These are phyloP conservation scores for Paralichthys olivaceus DNA, from an alignment of 2,113 vertebrate genomes.

Conservation along the genomic window DNA sequence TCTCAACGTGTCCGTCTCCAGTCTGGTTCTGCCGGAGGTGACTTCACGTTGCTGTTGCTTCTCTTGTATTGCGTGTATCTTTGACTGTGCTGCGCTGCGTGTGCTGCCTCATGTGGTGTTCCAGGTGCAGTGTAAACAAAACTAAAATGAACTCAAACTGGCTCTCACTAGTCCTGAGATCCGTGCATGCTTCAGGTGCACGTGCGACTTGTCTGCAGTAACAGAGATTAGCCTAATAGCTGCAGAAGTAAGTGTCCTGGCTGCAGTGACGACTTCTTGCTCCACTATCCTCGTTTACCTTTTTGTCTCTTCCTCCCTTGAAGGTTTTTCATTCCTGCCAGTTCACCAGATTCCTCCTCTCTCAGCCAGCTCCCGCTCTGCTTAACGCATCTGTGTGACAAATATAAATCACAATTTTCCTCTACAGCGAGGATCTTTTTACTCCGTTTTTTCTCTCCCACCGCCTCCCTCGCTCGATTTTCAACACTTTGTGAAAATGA, in stretches of 20 bases:
- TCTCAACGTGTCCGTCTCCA: too few species aligned
- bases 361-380: constrained; percentile 51
- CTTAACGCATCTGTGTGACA: constrained; percentile 71
- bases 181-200: neutral
- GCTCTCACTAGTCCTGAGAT: too few species aligned
- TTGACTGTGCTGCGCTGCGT: too few species aligned
- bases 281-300: neutral
- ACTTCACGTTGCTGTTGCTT: neutral
- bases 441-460: neutral
- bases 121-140: too few species aligned
- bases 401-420: constrained; percentile 74
- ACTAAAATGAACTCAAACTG: too few species aligned
- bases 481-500: constrained; percentile 42
- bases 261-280: neutral
- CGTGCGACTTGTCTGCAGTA: neutral
- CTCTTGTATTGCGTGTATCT: neutral
- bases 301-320: constrained; percentile 12
- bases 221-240: constrained; percentile 21
- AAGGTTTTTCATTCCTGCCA: constrained; percentile 57
- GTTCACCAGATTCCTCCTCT: constrained; percentile 64
- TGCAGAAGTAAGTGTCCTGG: constrained; percentile 7
- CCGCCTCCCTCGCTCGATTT: constrained; percentile 4
- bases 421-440: constrained; percentile 40
- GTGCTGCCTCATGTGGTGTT: too few species aligned
- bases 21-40: neutral